Conservation (phyloP, 2,797 vertebrate genomes). For the Epinephelus awoara region DNA sequence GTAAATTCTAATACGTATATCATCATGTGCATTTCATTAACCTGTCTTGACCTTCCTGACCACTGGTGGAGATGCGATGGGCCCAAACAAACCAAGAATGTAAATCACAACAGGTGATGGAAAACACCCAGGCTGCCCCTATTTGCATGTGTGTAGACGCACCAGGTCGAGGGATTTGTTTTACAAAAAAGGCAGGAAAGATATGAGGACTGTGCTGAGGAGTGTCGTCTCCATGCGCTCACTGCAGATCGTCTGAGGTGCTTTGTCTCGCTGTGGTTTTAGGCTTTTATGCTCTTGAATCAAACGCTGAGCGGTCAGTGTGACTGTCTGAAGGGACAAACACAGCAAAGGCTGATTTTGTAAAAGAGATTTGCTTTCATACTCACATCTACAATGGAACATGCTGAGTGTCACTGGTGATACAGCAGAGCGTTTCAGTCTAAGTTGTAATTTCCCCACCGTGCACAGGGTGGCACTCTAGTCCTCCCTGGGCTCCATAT, state of each 20-base stretch:
- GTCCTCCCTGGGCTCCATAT: conserved; percentile 28
- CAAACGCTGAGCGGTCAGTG: neutral
- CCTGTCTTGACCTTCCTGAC: conserved; percentile 58
- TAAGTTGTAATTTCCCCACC: conserved; percentile 22
- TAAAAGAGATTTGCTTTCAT: conserved; percentile 40
- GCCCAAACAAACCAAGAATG: conserved; percentile 76
- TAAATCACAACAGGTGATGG: conserved; percentile 85
- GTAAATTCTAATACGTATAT: neutral
- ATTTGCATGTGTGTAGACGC: conserved; percentile 85
- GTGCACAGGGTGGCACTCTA: conserved; percentile 73
- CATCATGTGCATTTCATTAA: conserved; percentile 13
- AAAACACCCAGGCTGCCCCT: conserved; percentile 76
- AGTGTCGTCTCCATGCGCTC: neutral
- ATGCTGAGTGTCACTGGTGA: neutral
- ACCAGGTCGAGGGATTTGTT: conserved; percentile 81
- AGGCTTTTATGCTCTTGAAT: neutral
- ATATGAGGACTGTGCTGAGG: neutral
- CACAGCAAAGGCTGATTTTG: neutral
- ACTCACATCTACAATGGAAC: neutral
- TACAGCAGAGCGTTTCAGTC: neutral
- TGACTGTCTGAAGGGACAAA: conserved; percentile 8
- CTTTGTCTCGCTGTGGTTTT: conserved; percentile 8
- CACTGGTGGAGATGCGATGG: conserved; percentile 31
- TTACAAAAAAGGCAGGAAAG: conserved; percentile 82
- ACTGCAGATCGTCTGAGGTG: neutral